Evolutionary conservation across 2,888 invertebrate genomes (phyloP).

Genomic region (Anthophora plumipes): DNA sequence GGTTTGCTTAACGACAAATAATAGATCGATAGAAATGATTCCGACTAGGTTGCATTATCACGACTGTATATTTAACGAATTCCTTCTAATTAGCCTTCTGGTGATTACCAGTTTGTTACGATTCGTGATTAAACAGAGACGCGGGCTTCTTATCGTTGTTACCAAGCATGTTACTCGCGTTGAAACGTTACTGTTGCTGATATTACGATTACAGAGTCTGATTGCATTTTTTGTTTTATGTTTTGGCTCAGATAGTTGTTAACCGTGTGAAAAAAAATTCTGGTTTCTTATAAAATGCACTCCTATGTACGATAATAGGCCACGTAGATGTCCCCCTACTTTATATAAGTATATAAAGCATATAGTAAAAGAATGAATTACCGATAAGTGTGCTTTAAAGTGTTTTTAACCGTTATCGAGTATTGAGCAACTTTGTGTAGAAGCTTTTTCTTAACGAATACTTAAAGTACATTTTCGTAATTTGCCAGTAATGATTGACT

Average conservation of each 20-base stretch:
- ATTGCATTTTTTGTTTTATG: neutral
- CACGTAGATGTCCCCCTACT: neutral
- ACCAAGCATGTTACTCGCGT: neutral
- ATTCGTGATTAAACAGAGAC: conserved; percentile 12
- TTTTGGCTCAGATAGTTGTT: too few species aligned
- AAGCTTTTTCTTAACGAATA: neutral
- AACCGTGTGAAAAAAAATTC: too few species aligned
- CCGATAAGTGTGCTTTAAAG: neutral
- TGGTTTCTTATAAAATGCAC: neutral
- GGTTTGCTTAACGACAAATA: neutral
- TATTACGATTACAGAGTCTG: neutral
- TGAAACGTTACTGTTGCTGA: too few species aligned
- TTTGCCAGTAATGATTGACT: neutral
- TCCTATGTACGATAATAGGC: neutral
- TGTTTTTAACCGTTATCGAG: neutral
- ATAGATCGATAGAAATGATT: neutral
- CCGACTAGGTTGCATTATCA: neutral
- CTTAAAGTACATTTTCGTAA: conserved; percentile 27
- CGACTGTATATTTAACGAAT: neutral
- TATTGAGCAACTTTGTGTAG: neutral
- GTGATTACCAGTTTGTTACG: neutral
- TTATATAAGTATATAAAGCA: too few species aligned
- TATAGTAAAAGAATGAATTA: neutral
- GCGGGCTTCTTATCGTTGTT: neutral
- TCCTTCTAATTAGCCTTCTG: conserved; percentile 15